These are phyloP conservation scores for Dicerorhinus sumatrensis DNA, from an alignment of 2,113 vertebrate genomes.

Conservation along the genomic window DNA sequence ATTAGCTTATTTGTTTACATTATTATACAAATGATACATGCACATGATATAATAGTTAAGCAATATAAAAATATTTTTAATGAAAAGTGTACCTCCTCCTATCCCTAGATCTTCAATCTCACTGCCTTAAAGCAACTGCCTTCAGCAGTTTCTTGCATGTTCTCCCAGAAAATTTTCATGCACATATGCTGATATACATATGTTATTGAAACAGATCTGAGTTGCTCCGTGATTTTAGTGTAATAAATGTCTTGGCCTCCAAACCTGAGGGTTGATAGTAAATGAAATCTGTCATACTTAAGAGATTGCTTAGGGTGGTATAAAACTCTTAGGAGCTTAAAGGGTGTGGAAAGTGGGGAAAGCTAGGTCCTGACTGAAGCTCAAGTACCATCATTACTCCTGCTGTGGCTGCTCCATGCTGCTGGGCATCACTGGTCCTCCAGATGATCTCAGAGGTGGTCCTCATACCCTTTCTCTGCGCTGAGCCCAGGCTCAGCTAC, in stretches of 20 bases:
- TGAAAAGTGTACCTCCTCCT: not conserved
- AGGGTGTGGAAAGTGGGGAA: not conserved
- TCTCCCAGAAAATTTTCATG: not conserved
- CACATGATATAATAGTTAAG: not conserved
- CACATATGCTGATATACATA: not conserved
- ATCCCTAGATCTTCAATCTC: not conserved
- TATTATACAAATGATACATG: not conserved
- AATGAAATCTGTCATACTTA: not conserved
- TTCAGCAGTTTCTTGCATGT: not conserved
- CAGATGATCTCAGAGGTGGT: not conserved
- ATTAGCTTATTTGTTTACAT: not conserved
- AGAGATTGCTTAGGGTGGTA: not conserved
- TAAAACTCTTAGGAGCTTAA: not conserved
- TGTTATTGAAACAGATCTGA: not conserved
- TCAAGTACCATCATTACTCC: fast-evolving
- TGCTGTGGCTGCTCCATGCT: too few relatives aligned
- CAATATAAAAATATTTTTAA: not conserved
- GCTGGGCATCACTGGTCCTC: not conserved
- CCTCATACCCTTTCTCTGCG: not conserved
- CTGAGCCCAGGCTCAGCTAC: not conserved
- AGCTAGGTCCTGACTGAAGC: not conserved
- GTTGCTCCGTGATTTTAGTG: not conserved
- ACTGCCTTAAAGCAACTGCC: not conserved
- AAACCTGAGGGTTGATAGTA: not conserved
- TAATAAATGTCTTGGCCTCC: not conserved